A percentile compares a stretch with the other conserved stretches of the same genome.
Evolutionary conservation across 2,888 invertebrate species (phyloP).

Genomic region (Drosophila vallismaia): DNA sequence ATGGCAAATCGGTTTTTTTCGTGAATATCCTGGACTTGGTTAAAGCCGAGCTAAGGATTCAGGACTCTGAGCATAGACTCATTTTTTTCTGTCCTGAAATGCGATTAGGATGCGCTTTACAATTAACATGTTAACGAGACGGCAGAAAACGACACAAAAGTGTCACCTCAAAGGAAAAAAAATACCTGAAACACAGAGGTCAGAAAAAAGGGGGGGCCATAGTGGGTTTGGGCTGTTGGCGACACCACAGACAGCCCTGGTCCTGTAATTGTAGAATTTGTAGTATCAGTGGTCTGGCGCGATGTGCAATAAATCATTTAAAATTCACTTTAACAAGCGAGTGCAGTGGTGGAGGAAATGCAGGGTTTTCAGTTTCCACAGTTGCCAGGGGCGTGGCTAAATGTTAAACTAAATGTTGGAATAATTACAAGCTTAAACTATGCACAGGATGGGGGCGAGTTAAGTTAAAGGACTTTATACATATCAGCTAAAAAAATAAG

Average conservation of each 20-base stretch:
- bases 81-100: constrained; percentile 35
- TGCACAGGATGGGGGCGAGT: constrained; percentile 67
- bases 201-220: constrained; percentile 1
- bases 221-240: not conserved
- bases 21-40: not conserved
- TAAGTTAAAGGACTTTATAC: constrained; percentile 12
- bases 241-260: constrained; percentile 15
- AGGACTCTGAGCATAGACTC: constrained; percentile 17
- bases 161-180: constrained; percentile 5
- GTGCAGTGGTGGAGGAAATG: constrained; percentile 5
- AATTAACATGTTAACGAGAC: constrained; percentile 64
- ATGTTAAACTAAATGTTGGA: constrained; percentile 75
- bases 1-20: not conserved
- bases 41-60: not conserved
- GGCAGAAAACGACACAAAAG: constrained; percentile 28
- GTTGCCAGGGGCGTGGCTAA: constrained; percentile 38
- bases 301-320: constrained; percentile 73
- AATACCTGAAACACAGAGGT: constrained; percentile 3
- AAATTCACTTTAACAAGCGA: constrained; percentile 68
- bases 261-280: constrained; percentile 58
- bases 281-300: constrained; percentile 44
- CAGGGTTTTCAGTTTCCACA: constrained; percentile 42
- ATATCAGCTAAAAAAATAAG: not conserved
- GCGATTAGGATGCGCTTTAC: constrained; percentile 49
- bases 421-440: constrained; percentile 77